Conservation (phyloP, 1,140 invertebrate genomes). For the Cyrtorhinus lividipennis region DNA sequence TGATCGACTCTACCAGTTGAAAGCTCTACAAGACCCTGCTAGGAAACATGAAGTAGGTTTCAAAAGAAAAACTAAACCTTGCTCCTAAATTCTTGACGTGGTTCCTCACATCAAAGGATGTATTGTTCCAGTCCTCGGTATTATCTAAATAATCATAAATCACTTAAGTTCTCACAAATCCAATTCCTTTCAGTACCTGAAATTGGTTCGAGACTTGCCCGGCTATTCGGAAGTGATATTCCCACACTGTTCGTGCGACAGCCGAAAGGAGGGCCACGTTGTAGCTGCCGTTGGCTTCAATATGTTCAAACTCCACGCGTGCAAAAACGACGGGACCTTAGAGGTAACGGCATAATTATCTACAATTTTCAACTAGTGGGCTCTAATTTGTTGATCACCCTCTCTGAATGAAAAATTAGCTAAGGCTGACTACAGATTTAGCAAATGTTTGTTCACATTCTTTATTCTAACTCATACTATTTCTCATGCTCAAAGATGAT, state of each 20-base stretch:
- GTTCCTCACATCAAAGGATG: too few species aligned
- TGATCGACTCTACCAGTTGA: slow-evolving; percentile 83
- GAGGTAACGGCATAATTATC: too few species aligned
- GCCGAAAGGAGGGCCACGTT: slow-evolving; percentile 80
- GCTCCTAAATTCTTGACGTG: background rate
- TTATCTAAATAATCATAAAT: too few species aligned
- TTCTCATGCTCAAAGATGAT: too few species aligned
- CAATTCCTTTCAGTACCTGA: slow-evolving; percentile 51
- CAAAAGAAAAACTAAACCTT: background rate
- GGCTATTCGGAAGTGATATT: slow-evolving; percentile 88
- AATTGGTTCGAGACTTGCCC: slow-evolving; percentile 65
- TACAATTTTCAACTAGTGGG: too few species aligned
- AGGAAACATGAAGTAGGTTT: slow-evolving; percentile 60
- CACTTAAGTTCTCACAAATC: too few species aligned
- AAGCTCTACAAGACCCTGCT: slow-evolving; percentile 79
- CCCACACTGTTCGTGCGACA: slow-evolving; percentile 90
- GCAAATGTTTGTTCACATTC: too few species aligned
- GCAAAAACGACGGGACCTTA: slow-evolving; percentile 66
- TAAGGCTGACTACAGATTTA: too few species aligned
- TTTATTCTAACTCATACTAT: too few species aligned
- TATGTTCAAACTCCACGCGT: slow-evolving; percentile 73
- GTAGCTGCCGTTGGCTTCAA: slow-evolving; percentile 57
- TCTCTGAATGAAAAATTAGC: too few species aligned
- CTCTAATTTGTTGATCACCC: too few species aligned
- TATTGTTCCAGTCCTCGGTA: too few species aligned